phyloP scores from a whole-genome alignment of 1,140 invertebrate species.

The Neodiprion fabricii region DNA sequence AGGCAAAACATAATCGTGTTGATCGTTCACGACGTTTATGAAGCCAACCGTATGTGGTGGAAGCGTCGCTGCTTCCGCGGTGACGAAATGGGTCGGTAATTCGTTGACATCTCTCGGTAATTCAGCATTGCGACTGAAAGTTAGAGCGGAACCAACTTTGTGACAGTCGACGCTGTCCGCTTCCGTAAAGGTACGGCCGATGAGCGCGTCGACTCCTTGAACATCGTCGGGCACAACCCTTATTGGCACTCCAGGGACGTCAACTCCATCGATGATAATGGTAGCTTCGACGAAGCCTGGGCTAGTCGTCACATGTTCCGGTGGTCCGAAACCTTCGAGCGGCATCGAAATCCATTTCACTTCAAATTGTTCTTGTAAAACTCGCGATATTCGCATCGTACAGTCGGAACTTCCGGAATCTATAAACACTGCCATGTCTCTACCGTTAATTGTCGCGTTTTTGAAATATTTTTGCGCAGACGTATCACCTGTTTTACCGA shows the following conservation, averaged over 20 bases:
- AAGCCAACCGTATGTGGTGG: constrained; percentile 8
- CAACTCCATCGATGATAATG: constrained; percentile 18
- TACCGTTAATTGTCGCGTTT: background rate
- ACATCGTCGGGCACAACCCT: constrained; percentile 25
- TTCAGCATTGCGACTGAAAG: background rate
- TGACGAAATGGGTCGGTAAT: background rate
- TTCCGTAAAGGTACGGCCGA: constrained; percentile 14
- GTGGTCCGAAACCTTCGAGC: background rate
- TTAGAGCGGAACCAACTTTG: background rate
- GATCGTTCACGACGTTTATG: background rate
- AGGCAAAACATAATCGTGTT: background rate
- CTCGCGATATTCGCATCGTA: constrained; percentile 19
- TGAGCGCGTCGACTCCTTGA: background rate
- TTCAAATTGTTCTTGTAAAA: constrained; percentile 2
- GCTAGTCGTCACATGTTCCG: background rate
- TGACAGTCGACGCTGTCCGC: background rate
- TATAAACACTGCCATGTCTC: constrained; percentile 8
- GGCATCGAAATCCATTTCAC: background rate
- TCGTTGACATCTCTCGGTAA: background rate
- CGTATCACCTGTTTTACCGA: background rate
- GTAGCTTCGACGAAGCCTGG: constrained; percentile 9
- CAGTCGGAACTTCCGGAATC: constrained; percentile 26
- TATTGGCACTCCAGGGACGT: constrained; percentile 4
- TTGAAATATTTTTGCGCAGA: background rate
- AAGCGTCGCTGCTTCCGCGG: background rate